Base-by-base conservation (phyloP, 2,888 invertebrate genomes). In the Neoascia interrupta region DNA sequence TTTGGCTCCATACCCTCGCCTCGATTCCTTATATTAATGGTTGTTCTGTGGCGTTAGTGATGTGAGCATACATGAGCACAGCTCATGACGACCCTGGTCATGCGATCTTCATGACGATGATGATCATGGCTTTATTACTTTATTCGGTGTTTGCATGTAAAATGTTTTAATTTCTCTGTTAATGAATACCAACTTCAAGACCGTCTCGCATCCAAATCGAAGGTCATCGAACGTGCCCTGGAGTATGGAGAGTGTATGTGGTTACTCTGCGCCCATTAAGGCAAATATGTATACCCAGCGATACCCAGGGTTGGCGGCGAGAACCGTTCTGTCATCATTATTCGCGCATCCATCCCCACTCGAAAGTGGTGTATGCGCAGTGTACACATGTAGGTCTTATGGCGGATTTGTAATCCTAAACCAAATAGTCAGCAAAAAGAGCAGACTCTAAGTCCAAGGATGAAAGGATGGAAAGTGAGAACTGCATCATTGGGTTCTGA, bases 91-190 rank as follows among this genome's bases (percentile, higher is more conserved):
- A 39, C 56, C n/a, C n/a, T n/a, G 75, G 75, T 76, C 75, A 76
- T 76, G 75, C 75, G 51, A 76, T 76, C 70, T 70, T 70, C 43
- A 61, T 69, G 37, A 70, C 39, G 49, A 47, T 58, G 43, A 60
- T 53, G 60, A 74, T 53, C 61, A 61, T 69, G 45, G 43, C 56
- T 75, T 75, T 70, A 75, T 75, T 70, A 63, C 70, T 75, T 56
- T 75, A 74, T 75, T 70, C 70, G 56, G 70, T 70, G 75, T 70
- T 75, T 56, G 70, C 75, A 75, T 75, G 75, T 75, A 56, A 75
- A 70, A 70, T 70, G 75, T 70, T 75, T 75, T 75, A 70, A 75
- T 70, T 75, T 70, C 61, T 63, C 58, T 75, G 70, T 75, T 75
- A 75, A 75, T 75, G 75, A 75, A 64, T 56, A 23, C 47, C 64